These are phyloP conservation scores for Eubucco bourcierii DNA, from an alignment of 2,113 vertebrate genomes.

Conservation along the genomic window DNA sequence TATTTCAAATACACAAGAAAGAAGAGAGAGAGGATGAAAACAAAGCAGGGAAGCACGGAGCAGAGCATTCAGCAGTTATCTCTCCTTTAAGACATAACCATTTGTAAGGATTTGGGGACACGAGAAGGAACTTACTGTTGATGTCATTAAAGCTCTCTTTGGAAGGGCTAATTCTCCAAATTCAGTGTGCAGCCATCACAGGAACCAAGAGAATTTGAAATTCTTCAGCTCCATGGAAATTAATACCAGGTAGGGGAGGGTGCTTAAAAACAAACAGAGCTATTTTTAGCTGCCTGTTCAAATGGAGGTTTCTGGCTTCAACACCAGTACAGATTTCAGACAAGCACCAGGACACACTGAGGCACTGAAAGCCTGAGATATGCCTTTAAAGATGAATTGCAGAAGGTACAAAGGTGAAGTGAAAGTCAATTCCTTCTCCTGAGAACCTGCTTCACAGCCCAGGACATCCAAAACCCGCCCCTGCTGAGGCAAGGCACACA, in stretches of 20 bases:
- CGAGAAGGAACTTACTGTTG: conserved; percentile 13
- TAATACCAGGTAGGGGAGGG: conserved; percentile 46
- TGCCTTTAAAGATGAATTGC: neutral
- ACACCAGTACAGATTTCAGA: neutral
- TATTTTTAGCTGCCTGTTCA: neutral
- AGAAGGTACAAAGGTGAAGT: neutral
- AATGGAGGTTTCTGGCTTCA: neutral
- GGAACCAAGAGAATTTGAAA: neutral
- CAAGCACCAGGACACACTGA: neutral
- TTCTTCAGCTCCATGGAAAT: conserved; percentile 63
- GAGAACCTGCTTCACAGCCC: neutral
- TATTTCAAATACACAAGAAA: neutral
- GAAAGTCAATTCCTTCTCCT: neutral
- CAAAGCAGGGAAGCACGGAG: neutral
- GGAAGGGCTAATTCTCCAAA: neutral
- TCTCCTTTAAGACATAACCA: neutral
- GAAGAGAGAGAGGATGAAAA: neutral
- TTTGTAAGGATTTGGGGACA: neutral
- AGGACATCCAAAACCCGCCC: neutral
- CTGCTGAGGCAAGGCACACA: neutral
- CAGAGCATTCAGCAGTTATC: neutral
- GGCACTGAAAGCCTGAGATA: neutral
- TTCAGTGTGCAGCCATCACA: conserved; percentile 12
- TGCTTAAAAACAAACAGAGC: conserved; percentile 18
- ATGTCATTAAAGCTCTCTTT: neutral